Evolutionary conservation across 2,888 invertebrate species (phyloP).

Genomic region (Drosophila tripunctata): DNA sequence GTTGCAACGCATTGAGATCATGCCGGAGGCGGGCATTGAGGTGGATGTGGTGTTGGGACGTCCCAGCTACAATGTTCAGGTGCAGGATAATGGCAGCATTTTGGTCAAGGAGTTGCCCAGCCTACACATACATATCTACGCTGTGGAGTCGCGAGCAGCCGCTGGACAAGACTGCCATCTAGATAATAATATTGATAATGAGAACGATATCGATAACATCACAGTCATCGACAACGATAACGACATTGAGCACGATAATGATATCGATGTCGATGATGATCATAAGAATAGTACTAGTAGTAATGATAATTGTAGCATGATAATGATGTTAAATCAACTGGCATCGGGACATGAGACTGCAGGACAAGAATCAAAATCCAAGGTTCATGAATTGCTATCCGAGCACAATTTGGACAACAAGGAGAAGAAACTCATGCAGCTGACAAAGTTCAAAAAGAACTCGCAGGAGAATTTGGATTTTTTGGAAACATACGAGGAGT

Average conservation of each 20-base stretch:
- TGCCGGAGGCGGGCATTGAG: slow-evolving; percentile 22
- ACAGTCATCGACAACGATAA: not conserved
- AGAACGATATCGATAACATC: not conserved
- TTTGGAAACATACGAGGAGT: not conserved
- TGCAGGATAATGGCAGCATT: slow-evolving; percentile 39
- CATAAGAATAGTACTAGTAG: not conserved
- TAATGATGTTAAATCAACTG: no score
- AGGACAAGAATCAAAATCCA: not conserved
- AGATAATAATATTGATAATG: not conserved
- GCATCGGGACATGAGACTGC: not conserved
- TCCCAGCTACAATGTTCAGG: slow-evolving; percentile 41
- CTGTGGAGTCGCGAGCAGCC: slow-evolving; percentile 7
- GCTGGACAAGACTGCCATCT: slow-evolving; percentile 32
- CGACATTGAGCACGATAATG: not conserved
- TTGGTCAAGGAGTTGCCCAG: slow-evolving; percentile 40
- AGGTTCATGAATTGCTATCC: no score
- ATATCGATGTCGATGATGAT: not conserved
- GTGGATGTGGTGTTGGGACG: slow-evolving; percentile 31
- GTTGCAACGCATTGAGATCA: slow-evolving; percentile 39
- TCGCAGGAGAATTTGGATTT: not conserved
- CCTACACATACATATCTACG: slow-evolving; percentile 28
- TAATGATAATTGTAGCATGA: no score
- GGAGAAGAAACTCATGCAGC: not conserved
- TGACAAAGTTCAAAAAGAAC: not conserved
- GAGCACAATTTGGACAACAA: not conserved